Evolutionary conservation across 35 echinoderm and acorn worm genomes (phyloP).

Genomic region (Chiridota heheva): DNA sequence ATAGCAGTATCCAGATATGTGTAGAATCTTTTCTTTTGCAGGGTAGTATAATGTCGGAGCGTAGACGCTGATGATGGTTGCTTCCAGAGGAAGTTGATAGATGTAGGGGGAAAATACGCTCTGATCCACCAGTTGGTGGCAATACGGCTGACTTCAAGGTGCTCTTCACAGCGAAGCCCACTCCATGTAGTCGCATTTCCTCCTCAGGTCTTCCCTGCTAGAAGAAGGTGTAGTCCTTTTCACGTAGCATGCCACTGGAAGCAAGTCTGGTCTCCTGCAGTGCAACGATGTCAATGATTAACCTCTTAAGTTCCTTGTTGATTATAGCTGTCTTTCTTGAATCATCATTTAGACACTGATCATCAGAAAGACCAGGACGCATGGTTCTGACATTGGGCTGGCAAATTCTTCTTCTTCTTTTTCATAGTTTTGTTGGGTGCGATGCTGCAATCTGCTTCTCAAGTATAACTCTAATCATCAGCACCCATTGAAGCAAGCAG

Average conservation of each 20-base stretch:
- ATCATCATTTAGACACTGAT: constrained; percentile 22
- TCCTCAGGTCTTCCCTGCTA: constrained; percentile 34
- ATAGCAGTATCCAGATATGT: neutral
- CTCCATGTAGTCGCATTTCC: constrained; percentile 36
- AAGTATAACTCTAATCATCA: constrained; percentile 9
- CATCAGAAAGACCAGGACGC: constrained; percentile 24
- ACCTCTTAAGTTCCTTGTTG: constrained; percentile 40
- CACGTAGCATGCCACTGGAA: neutral
- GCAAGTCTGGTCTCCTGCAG: constrained; percentile 50
- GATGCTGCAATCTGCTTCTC: neutral
- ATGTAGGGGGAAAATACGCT: no score
- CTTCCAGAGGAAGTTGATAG: no score
- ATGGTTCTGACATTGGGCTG: constrained; percentile 21
- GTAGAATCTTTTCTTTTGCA: neutral
- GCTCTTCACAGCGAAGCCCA: constrained; percentile 65
- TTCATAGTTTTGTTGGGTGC: neutral
- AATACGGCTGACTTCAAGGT: neutral
- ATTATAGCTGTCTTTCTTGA: constrained; percentile 52
- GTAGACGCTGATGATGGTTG: no score
- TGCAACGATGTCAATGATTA: constrained; percentile 56
- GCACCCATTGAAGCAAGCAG: constrained; percentile 17
- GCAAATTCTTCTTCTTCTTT: neutral
- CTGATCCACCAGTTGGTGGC: no score
- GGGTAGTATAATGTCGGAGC: no score
- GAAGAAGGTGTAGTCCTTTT: constrained; percentile 50